Base-by-base conservation (phyloP, 2,888 invertebrate genomes). In the Azorinus chamasolen region DNA sequence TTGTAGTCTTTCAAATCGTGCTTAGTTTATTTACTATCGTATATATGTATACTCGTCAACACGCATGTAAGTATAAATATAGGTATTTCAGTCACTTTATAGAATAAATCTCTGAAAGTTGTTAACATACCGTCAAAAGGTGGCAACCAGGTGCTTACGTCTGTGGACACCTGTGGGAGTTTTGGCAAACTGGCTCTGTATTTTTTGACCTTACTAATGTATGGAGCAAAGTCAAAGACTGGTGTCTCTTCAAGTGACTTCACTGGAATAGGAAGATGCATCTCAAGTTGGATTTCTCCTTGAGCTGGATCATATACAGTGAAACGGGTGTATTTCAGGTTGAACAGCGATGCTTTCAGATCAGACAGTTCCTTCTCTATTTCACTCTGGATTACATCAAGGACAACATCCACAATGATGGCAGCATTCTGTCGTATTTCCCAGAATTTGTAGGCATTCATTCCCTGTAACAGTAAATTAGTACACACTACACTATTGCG, bases 81-180 rank as follows among this genome's bases (percentile, higher is more conserved):
- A n/a, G n/a, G n/a, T n/a, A n/a, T n/a, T n/a, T n/a, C n/a, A n/a
- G n/a, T n/a, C n/a, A n/a, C n/a, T n/a, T n/a, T n/a, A n/a, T n/a
- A n/a, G n/a, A n/a, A n/a, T n/a, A n/a, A n/a, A n/a, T n/a, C n/a
- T n/a, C n/a, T n/a, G n/a, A n/a, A n/a, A n/a, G n/a, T n/a, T n/a
- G n/a, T n/a, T n/a, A n/a, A n/a, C 58, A 93, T 93, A 97, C 97
- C 96, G 93, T 95, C 95, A 92, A 97, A 97, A 2, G 98, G 97
- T 54, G 98, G 98, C 85, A 98, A 89, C 95, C 97, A 95, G 76
- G 96, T 58, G 41, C 95, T 94, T 1, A 96, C 95, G 91, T 97
- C 96, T 25, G 95, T 70, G 16, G 78, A 94, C 0, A 96, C 96
- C 81, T 96, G 95, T 87, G 96, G 95, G 83, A 81, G 51, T 16